Evolutionary conservation across 2,113 vertebrate species (phyloP).

Genomic region (Calypte anna): DNA sequence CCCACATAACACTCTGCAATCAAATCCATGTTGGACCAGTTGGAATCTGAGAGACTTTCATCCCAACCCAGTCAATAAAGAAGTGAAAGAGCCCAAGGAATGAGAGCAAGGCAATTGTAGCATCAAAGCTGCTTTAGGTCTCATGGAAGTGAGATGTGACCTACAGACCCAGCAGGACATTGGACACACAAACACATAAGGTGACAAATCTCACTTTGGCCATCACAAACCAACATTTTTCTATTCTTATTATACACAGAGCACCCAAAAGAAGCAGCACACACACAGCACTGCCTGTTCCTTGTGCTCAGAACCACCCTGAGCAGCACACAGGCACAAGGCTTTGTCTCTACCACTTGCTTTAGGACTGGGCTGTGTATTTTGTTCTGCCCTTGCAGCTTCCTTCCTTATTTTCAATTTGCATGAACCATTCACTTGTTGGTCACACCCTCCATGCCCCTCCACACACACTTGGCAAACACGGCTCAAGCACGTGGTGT

Average conservation of each 20-base stretch:
- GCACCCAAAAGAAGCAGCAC: neutral
- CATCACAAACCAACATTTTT: neutral
- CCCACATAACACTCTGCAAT: neutral
- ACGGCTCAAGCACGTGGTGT: conserved; percentile 1
- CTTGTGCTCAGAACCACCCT: neutral
- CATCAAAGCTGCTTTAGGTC: neutral
- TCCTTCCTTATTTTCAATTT: neutral
- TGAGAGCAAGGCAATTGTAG: neutral
- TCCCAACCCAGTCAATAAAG: no score
- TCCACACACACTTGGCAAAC: neutral
- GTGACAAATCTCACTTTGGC: neutral
- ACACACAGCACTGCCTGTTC: neutral
- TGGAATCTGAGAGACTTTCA: neutral
- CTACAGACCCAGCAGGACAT: neutral
- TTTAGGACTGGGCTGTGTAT: neutral
- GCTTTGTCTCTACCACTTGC: neutral
- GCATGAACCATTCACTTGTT: neutral
- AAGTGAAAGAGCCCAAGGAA: neutral
- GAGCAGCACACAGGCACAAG: neutral
- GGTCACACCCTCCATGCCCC: neutral
- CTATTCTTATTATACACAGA: neutral
- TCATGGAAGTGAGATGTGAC: neutral
- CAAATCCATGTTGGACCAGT: neutral
- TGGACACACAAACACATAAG: neutral
- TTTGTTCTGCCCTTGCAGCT: neutral